These are phyloP conservation scores for Aphis craccivora DNA, from an alignment of 1,140 invertebrate genomes.

Conservation along the genomic window DNA sequence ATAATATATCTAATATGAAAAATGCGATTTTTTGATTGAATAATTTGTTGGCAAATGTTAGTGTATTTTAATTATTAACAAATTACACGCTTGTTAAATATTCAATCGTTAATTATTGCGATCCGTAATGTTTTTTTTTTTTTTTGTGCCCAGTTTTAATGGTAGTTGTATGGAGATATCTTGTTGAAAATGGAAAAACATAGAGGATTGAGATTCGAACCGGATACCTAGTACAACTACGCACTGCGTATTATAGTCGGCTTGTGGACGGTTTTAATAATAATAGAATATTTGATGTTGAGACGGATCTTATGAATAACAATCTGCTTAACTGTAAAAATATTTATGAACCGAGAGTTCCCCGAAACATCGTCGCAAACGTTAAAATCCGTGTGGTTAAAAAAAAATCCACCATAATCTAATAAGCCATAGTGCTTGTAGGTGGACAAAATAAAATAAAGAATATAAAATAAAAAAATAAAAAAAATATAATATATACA, in stretches of 20 bases:
- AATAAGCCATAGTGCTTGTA: neutral
- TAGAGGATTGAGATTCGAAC: neutral
- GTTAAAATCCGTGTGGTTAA: neutral
- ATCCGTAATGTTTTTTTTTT: neutral
- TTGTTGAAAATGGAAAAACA: neutral
- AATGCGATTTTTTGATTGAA: neutral
- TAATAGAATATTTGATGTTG: slow-evolving; percentile 9
- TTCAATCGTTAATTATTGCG: neutral
- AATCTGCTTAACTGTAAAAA: neutral
- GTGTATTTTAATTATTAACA: neutral
- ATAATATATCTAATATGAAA: neutral
- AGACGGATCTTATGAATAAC: slow-evolving; percentile 10
- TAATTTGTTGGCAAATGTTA: no score
- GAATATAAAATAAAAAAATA: no score
- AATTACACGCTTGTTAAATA: neutral
- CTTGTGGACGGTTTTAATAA: neutral
- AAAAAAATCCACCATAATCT: neutral
- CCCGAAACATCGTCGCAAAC: neutral
- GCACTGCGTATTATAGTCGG: neutral
- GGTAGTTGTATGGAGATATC: neutral
- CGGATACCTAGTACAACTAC: neutral
- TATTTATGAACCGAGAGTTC: neutral
- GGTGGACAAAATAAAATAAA: no score
- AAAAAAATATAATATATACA: no score
- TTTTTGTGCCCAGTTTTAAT: neutral